Conservation (phyloP, 2,113 vertebrate species). For the Tachycineta bicolor region DNA sequence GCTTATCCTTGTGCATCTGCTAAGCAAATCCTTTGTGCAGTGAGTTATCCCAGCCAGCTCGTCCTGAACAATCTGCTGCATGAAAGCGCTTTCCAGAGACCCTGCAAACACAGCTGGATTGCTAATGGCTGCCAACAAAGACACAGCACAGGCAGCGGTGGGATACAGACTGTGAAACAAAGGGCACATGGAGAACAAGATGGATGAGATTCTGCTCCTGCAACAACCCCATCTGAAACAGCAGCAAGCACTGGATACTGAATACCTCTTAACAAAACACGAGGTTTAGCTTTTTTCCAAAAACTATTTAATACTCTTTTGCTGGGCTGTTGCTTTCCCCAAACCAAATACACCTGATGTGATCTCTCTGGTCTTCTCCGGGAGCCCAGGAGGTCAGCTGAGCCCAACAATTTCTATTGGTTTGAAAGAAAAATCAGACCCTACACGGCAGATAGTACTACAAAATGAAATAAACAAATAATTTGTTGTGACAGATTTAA, state of each 20-base stretch:
- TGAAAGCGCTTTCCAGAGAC: not conserved
- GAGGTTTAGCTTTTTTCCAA: not conserved
- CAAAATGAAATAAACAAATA: not conserved
- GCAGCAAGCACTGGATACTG: not conserved
- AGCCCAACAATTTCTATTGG: not conserved
- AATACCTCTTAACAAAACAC: not conserved
- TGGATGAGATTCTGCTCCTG: not conserved
- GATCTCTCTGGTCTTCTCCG: not conserved
- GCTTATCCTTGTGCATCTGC: not conserved
- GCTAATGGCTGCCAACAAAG: not conserved
- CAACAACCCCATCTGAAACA: not conserved
- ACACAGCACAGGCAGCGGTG: not conserved
- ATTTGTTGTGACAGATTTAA: not conserved
- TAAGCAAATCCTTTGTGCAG: not conserved
- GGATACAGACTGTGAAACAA: not conserved
- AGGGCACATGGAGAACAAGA: not conserved
- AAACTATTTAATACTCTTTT: not conserved
- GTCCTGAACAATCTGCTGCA: not conserved
- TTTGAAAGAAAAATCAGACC: not conserved
- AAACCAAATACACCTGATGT: rapidly evolving
- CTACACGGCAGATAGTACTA: not conserved
- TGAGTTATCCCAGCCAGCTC: not conserved
- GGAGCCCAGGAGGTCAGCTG: not conserved
- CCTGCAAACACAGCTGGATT: not conserved
- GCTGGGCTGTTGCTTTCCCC: not conserved